Conservation (phyloP, 2,888 invertebrate genomes). For the Synergus japonicus region DNA sequence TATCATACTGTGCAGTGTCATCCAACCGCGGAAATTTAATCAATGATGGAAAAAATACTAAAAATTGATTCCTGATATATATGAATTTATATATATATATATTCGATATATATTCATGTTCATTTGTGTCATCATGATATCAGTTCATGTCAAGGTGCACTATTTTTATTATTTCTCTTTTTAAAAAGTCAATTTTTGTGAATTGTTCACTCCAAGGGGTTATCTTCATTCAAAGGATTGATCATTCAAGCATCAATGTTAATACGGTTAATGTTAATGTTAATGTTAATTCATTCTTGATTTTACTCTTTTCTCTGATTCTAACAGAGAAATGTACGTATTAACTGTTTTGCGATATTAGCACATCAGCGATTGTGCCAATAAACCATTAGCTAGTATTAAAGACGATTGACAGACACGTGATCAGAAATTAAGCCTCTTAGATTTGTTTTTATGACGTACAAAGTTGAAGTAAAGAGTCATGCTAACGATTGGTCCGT, state of each 20-base stretch:
- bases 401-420: background rate
- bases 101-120: background rate
- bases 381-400: no score
- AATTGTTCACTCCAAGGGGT: background rate
- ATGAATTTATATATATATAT: no score
- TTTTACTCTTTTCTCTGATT: background rate
- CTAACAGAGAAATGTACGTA: background rate
- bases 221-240: background rate
- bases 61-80: background rate
- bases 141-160: background rate
- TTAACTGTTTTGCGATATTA: no score
- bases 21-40: background rate
- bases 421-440: conserved; percentile 5
- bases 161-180: background rate
- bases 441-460: conserved; percentile 25
- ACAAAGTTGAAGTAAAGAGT: conserved; percentile 40
- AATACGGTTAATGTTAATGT: no score
- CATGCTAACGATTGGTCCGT: conserved; percentile 47
- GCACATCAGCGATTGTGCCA: no score
- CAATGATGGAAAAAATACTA: background rate
- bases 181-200: background rate
- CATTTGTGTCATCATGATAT: background rate
- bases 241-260: background rate
- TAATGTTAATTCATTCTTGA: no score
- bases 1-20: conserved; percentile 16